Conservation (phyloP, 2,888 invertebrate species). For the Xanthorhoe designata region DNA sequence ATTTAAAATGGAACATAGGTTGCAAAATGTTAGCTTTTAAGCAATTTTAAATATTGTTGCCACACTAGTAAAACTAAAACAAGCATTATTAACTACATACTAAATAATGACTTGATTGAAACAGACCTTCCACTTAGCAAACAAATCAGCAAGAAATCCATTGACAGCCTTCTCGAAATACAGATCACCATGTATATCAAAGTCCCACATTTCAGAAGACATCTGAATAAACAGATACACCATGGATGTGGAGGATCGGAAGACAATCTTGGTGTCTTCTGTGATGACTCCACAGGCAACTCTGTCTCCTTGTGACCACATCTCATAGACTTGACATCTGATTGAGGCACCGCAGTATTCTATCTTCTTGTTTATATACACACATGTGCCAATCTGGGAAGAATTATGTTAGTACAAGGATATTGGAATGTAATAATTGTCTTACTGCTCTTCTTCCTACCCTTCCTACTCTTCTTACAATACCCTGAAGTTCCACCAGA, state of each 20-base stretch:
- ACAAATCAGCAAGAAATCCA: constrained; percentile 97
- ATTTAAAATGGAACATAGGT: too few relatives aligned
- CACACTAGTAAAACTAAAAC: too few relatives aligned
- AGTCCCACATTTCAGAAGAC: constrained; percentile 99
- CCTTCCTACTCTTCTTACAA: too few relatives aligned
- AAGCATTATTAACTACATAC: too few relatives aligned
- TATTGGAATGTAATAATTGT: too few relatives aligned
- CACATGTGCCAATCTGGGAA: constrained; percentile 93
- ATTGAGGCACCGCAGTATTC: constrained; percentile 95
- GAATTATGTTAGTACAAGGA: neutral
- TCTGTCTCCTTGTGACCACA: constrained; percentile 98
- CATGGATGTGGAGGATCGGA: constrained; percentile 98
- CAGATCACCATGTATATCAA: constrained; percentile 98
- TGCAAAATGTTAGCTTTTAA: too few relatives aligned
- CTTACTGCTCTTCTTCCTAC: too few relatives aligned
- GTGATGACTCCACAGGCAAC: constrained; percentile 98
- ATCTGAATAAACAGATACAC: constrained; percentile 99
- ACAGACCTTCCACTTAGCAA: constrained; percentile 96
- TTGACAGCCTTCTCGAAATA: constrained; percentile 99
- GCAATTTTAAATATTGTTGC: too few relatives aligned
- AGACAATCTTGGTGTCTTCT: constrained; percentile 98
- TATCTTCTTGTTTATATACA: constrained; percentile 97
- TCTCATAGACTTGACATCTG: constrained; percentile 96
- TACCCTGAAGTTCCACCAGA: too few relatives aligned
- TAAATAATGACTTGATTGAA: constrained; percentile 78